phyloP scores from a whole-genome alignment of 1,140 invertebrate genomes.

The Heliconius hermathena region DNA sequence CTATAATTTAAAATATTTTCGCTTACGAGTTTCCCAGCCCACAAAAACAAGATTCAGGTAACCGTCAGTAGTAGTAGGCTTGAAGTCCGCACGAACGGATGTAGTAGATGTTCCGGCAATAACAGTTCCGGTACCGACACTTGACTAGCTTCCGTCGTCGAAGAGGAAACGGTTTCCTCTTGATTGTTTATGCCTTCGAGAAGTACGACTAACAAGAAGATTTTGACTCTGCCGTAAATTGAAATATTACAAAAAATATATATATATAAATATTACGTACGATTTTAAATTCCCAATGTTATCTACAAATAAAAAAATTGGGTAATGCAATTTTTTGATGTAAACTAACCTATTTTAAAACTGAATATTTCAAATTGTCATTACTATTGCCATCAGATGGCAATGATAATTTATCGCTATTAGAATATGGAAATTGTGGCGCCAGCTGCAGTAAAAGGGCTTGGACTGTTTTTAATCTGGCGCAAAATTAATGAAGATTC shows the following conservation, averaged over 20 bases:
- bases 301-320: too few relatives aligned
- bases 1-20: neutral
- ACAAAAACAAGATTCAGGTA: constrained; percentile 33
- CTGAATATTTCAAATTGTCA: constrained; percentile 39
- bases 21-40: neutral
- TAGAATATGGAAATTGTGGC: constrained; percentile 71
- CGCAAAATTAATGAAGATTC: constrained; percentile 72
- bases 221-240: neutral
- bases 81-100: constrained; percentile 70
- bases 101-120: constrained; percentile 74
- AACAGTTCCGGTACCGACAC: constrained; percentile 76
- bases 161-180: constrained; percentile 64
- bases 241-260: neutral
- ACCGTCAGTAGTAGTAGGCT: constrained; percentile 59
- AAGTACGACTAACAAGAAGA: constrained; percentile 34
- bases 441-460: constrained; percentile 59
- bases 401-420: constrained; percentile 67
- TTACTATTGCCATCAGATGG: constrained; percentile 45
- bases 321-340: too few relatives aligned
- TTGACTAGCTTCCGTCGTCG: constrained; percentile 69
- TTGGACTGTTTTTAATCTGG: constrained; percentile 72
- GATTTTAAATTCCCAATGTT: neutral
- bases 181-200: constrained; percentile 73
- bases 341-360: constrained; percentile 7
- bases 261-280: neutral